Evolutionary conservation across 2,888 invertebrate genomes (phyloP), one percentile per base, ranked within the genome.

Genomic region (Tetragnatha montana): DNA sequence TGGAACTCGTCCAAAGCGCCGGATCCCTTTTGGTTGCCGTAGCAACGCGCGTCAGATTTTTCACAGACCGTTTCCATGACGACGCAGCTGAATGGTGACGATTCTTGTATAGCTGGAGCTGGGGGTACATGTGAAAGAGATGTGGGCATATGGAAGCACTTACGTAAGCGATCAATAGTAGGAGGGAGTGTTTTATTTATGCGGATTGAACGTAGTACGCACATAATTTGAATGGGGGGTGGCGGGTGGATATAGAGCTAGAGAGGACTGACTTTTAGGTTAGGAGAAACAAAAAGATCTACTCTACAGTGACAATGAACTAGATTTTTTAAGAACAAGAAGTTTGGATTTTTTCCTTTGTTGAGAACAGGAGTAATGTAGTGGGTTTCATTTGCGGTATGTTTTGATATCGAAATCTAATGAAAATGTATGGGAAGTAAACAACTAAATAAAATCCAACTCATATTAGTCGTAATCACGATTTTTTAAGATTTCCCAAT

Each of bases 81-180:
- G 22, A 85, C 71, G 84, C 49, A 21, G 60, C 70, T 85, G 85
- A 85, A 79, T 78, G 85, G 78, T 85, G 75, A n/a, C 76, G 10
- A 84, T 17, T 68, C 49, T 68, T 69, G 75, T 68, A 47, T 60
- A 60, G 60, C 17, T n/a, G 14, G 35, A 22, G 6, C 35, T 75
- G 14, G 75, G n/a, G 47, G 75, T 35, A 35, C 35, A 35, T 35
- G 35, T 35, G 35, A 75, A 75, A 75, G 47, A n/a, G 14, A 8
- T 35, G 35, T 35, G 47, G 75, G n/a, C 49, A 14, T 6, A n/a
- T 75, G 49, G 50, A 71, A 47, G 50, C 81, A 51, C 71, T 71
- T n/a, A 47, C 49, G 47, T 35, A 47, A 19, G 17, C 50, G 73
- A 81, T 81, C 81, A 51, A 81, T 81, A 75, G 21, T 73, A 12